A percentile compares a stretch with the other conserved stretches of the same genome.
These are phyloP conservation scores for Caenorhabditis sp. DNA, from an alignment of 2,888 invertebrate species.

Conservation along the genomic window DNA sequence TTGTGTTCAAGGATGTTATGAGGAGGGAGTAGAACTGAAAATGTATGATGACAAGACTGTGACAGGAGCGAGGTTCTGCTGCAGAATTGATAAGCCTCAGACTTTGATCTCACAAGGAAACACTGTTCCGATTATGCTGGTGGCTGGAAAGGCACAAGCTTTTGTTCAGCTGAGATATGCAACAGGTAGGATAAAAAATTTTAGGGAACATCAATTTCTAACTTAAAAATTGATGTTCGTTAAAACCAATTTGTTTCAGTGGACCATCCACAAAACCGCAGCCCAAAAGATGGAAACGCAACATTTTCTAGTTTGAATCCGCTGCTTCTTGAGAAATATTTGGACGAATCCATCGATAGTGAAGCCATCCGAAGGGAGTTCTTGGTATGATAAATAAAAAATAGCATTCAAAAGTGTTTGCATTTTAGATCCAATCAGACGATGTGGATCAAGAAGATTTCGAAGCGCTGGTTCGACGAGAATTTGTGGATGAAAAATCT, in stretches of 20 bases:
- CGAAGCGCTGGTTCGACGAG: constrained; percentile 40
- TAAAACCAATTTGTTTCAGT: constrained; percentile 31
- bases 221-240: no score
- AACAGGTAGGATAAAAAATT: constrained; percentile 34
- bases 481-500: constrained; percentile 32
- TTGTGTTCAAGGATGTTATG: constrained; percentile 67
- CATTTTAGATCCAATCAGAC: constrained; percentile 42
- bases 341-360: constrained; percentile 42
- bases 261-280: constrained; percentile 42
- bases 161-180: constrained; percentile 65
- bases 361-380: constrained; percentile 47
- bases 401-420: background rate
- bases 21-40: constrained; percentile 64
- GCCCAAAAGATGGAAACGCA: constrained; percentile 30
- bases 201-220: no score
- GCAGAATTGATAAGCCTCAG: constrained; percentile 56
- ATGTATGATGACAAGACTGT: constrained; percentile 59
- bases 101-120: constrained; percentile 51
- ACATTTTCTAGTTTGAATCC: constrained; percentile 4
- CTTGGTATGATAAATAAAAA: constrained; percentile 12
- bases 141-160: constrained; percentile 60
- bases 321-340: constrained; percentile 45
- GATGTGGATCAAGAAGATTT: constrained; percentile 48
- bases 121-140: constrained; percentile 40
- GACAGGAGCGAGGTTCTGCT: constrained; percentile 65